Conservation (phyloP, 2,797 vertebrate species). For the Trichosurus vulpecula region DNA sequence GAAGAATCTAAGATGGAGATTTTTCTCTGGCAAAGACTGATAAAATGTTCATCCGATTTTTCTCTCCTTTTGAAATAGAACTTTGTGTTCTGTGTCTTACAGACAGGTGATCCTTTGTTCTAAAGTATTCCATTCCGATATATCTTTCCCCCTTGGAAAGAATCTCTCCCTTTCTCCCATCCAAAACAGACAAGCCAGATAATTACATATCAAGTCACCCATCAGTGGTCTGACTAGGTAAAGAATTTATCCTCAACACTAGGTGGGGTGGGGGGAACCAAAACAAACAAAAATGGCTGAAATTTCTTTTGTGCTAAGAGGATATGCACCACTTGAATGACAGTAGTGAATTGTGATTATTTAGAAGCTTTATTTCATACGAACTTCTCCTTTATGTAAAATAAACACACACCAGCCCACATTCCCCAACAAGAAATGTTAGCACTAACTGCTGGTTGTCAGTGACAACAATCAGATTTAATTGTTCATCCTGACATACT, state of each 20-base stretch:
- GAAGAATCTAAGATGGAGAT: neutral
- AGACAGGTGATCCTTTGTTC: neutral
- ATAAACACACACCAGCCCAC: slow-evolving; percentile 63
- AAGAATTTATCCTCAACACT: neutral
- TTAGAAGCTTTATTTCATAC: slow-evolving; percentile 63
- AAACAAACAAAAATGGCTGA: neutral
- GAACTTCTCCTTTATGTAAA: slow-evolving; percentile 76
- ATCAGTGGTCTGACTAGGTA: neutral
- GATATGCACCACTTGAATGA: slow-evolving; percentile 47
- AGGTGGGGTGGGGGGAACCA: neutral
- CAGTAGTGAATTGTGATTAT: slow-evolving; percentile 63
- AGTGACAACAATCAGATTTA: slow-evolving; percentile 81
- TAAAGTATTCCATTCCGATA: neutral
- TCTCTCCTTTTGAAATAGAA: slow-evolving; percentile 17
- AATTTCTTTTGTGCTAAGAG: slow-evolving; percentile 52
- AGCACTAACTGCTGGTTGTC: slow-evolving; percentile 77
- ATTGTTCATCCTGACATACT: slow-evolving; percentile 83
- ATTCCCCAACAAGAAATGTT: slow-evolving; percentile 63
- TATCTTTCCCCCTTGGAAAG: neutral
- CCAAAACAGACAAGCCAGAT: slow-evolving; percentile 49
- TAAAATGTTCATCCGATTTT: slow-evolving; percentile 18
- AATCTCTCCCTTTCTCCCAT: neutral
- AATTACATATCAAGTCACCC: slow-evolving; percentile 51
- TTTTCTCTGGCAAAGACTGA: slow-evolving; percentile 11
- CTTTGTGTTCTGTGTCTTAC: slow-evolving; percentile 6